A percentile compares a stretch with the other conserved stretches of the same genome.
These are phyloP conservation scores for Myotis findleyi DNA, from an alignment of 2,797 vertebrate species.

Conservation along the genomic window DNA sequence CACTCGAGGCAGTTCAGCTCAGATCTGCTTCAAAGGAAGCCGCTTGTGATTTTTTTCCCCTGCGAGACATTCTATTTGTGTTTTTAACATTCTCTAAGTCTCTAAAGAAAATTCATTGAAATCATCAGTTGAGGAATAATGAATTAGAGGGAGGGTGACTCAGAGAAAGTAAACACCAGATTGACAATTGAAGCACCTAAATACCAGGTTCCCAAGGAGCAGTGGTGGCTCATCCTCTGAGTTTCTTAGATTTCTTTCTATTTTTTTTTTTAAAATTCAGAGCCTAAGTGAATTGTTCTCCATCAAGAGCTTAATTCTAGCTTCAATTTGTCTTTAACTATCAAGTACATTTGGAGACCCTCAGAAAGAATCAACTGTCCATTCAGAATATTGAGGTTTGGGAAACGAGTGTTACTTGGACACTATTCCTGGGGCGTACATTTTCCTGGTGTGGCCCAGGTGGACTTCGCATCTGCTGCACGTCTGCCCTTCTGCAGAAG, in stretches of 20 bases:
- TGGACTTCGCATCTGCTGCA: background rate
- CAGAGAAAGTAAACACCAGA: background rate
- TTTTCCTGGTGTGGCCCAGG: background rate
- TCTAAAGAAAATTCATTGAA: conserved; percentile 33
- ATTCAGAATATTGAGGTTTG: background rate
- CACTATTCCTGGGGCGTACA: background rate
- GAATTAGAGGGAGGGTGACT: background rate
- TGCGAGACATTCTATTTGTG: background rate
- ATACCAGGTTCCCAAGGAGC: background rate
- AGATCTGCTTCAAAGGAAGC: background rate
- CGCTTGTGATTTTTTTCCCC: background rate
- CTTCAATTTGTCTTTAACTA: background rate
- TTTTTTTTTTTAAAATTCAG: background rate
- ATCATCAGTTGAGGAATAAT: background rate
- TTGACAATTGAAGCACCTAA: background rate
- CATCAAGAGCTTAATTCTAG: background rate
- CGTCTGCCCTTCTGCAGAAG: background rate
- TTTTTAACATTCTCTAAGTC: conserved; percentile 5
- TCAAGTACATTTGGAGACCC: background rate
- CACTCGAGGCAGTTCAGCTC: background rate
- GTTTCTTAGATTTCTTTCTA: background rate
- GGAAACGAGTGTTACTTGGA: background rate
- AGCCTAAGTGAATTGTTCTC: background rate
- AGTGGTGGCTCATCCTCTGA: background rate
- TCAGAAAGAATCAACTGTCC: background rate